phyloP scores from a whole-genome alignment of 2,113 vertebrate genomes.

The Nothobranchius furzeri region DNA sequence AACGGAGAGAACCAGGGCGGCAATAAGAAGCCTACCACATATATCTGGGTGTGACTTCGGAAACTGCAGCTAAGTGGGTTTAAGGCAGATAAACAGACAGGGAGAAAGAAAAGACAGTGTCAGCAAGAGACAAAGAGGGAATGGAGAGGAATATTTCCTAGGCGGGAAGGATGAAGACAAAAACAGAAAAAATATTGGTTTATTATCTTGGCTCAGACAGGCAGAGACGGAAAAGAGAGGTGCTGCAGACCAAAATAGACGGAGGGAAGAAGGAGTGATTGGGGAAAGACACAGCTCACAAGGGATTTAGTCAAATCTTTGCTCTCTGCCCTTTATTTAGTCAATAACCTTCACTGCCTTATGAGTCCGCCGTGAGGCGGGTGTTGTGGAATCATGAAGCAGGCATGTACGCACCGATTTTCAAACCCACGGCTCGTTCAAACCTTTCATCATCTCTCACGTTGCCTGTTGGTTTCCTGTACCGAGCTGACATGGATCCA shows the following conservation, averaged over 20 bases:
- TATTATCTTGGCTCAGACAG: slow-evolving; percentile 69
- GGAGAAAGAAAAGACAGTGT: slow-evolving; percentile 29
- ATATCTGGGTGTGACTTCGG: slow-evolving; percentile 64
- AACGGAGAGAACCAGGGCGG: slow-evolving; percentile 28
- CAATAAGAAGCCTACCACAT: slow-evolving; percentile 63
- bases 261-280: slow-evolving; percentile 41
- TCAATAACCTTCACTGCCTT: slow-evolving; percentile 61
- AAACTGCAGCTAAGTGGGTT: slow-evolving; percentile 72
- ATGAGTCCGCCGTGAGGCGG: slow-evolving; percentile 47
- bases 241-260: slow-evolving; percentile 50
- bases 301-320: slow-evolving; percentile 63
- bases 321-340: slow-evolving; percentile 55
- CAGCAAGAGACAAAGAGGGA: slow-evolving; percentile 58
- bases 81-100: slow-evolving; percentile 70
- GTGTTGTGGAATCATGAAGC: slow-evolving; percentile 25
- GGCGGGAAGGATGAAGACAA: slow-evolving; percentile 59
- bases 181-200: slow-evolving; percentile 65
- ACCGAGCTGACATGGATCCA: background rate
- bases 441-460: background rate
- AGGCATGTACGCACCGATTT: slow-evolving; percentile 32
- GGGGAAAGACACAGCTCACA: slow-evolving; percentile 28
- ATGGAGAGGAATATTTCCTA: slow-evolving; percentile 57
- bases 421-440: background rate
- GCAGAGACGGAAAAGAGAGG: slow-evolving; percentile 37
- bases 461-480: background rate